Evolutionary conservation across 2,113 vertebrate species (phyloP).

Genomic region (chimpanzee (Pan troglodytes)): NHGRI_mPanTro3-v2.1_pri NC_072398.2:210512001-210512500

Average conservation of each 20-base stretch:
- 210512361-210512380: background rate
- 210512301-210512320: background rate
- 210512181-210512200: background rate
- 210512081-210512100: background rate
- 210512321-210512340: background rate
- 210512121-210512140: background rate
- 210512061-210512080: background rate
- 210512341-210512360: background rate
- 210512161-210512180: background rate
- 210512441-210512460: too few species aligned
- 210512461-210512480: too few species aligned
- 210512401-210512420: too few species aligned
- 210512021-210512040: background rate
- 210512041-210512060: background rate
- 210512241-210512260: background rate
- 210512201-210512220: fast-evolving
- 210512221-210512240: background rate
- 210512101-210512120: background rate
- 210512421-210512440: too few species aligned
- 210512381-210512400: too few species aligned
- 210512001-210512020: background rate
- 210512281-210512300: background rate
- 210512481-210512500: too few species aligned
- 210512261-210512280: background rate
- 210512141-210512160: fast-evolving